Evolutionary conservation across 2,888 invertebrate genomes (phyloP).

Genomic region (Norana najaformis): DNA sequence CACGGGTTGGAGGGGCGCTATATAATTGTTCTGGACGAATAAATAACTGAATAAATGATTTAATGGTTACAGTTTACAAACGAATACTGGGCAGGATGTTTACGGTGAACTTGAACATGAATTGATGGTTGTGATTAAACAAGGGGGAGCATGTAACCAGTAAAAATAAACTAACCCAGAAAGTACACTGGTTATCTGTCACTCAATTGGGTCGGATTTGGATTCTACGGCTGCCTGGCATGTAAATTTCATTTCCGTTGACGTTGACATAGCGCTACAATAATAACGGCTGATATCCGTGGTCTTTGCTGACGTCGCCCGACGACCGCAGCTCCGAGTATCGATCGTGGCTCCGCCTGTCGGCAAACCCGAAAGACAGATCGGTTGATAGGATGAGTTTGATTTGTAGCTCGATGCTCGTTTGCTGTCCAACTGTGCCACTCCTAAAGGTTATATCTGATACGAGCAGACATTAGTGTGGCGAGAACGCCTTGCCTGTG

Average conservation of each 20-base stretch:
- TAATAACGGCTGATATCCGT: too few species aligned
- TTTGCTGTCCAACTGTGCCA: neutral
- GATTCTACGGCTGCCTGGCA: neutral
- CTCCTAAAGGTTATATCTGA: neutral
- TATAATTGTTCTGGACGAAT: too few species aligned
- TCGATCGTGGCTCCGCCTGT: neutral
- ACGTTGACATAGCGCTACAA: neutral
- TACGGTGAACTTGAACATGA: too few species aligned
- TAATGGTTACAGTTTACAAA: too few species aligned
- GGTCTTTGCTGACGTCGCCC: neutral
- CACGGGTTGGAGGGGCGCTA: too few species aligned
- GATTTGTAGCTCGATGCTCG: constrained; percentile 1
- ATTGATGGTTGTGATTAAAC: too few species aligned
- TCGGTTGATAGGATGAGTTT: constrained; percentile 6
- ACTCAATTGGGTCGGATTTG: too few species aligned
- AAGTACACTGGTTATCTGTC: too few species aligned
- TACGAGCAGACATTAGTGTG: neutral
- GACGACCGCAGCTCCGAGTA: neutral
- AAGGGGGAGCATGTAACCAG: too few species aligned
- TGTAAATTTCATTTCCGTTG: neutral
- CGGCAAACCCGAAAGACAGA: neutral
- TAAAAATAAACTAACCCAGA: too few species aligned
- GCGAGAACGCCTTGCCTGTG: neutral
- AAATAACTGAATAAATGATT: too few species aligned
- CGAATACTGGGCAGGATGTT: too few species aligned